These are phyloP conservation scores for Lepidurus arcticus DNA, from an alignment of 1,140 invertebrate species.

Conservation along the genomic window DNA sequence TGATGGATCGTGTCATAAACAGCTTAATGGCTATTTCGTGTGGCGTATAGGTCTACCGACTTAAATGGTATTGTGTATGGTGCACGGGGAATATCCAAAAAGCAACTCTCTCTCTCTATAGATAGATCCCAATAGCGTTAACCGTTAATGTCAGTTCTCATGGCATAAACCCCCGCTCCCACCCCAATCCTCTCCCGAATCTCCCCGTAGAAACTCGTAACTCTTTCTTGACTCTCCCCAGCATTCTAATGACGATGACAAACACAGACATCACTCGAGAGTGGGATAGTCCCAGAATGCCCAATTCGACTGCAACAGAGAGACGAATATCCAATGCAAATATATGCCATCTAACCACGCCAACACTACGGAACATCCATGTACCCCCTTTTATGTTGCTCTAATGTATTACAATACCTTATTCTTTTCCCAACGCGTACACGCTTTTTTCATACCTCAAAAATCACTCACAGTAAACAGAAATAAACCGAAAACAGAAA, in stretches of 20 bases:
- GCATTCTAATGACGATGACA: conserved; percentile 12
- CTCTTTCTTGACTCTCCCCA: neutral
- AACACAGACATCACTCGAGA: conserved; percentile 18
- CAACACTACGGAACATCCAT: neutral
- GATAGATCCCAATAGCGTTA: neutral
- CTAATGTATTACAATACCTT: neutral
- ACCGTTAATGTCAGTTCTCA: neutral
- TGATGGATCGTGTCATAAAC: conserved; percentile 15
- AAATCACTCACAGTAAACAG: no score
- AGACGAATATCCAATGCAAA: neutral
- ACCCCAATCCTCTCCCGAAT: neutral
- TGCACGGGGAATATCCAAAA: neutral
- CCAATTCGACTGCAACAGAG: neutral
- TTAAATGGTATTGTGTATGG: neutral
- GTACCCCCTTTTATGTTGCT: neutral
- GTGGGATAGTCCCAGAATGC: neutral
- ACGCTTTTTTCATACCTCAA: no score
- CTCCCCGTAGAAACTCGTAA: neutral
- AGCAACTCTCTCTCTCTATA: neutral
- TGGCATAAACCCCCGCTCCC: neutral
- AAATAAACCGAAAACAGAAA: no score
- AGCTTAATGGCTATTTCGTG: conserved; percentile 12
- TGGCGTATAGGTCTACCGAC: neutral
- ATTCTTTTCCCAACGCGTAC: neutral
- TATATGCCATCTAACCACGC: neutral